Conservation (phyloP, 1,140 invertebrate species). For the Zaprionus gabonicus region DNA sequence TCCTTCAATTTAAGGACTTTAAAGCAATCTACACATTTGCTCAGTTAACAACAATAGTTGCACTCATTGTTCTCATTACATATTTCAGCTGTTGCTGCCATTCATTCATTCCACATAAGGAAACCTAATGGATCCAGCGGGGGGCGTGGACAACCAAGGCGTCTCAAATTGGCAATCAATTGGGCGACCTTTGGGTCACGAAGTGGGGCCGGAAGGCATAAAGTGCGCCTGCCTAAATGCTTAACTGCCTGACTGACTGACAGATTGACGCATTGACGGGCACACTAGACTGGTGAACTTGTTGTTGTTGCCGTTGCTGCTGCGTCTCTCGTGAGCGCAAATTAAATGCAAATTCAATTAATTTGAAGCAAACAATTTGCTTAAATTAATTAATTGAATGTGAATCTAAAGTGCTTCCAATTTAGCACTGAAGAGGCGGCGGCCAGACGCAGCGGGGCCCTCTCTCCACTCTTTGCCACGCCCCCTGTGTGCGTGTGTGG, state of each 20-base stretch:
- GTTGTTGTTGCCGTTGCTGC: slow-evolving; percentile 16
- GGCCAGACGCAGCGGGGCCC: slow-evolving; percentile 26
- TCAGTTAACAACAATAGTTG: not conserved
- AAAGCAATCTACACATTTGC: not conserved
- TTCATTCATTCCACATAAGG: slow-evolving; percentile 18
- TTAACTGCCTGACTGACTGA: slow-evolving; percentile 35
- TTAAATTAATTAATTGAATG: slow-evolving; percentile 84
- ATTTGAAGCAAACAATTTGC: slow-evolving; percentile 83
- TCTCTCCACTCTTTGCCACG: not conserved
- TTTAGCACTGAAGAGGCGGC: slow-evolving; percentile 66
- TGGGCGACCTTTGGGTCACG: slow-evolving; percentile 7
- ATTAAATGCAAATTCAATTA: slow-evolving; percentile 84
- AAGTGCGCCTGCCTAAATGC: slow-evolving; percentile 39
- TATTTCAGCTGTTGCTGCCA: slow-evolving; percentile 16
- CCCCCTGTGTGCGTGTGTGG: slow-evolving; percentile 21
- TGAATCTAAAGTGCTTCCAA: slow-evolving; percentile 81
- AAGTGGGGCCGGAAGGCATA: not conserved
- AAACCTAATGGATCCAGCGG: slow-evolving; percentile 62
- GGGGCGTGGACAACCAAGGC: not conserved
- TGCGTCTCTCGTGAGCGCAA: slow-evolving; percentile 69
- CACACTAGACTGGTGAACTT: slow-evolving; percentile 35
- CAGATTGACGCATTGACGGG: slow-evolving; percentile 35
- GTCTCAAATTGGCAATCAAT: slow-evolving; percentile 65
- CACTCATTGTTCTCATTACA: not conserved
- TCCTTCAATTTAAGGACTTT: not conserved